Percentiles rank a stretch among this genome's conserved stretches.
Evolutionary conservation across 35 echinoderm and acorn worm genomes (phyloP).

Genomic region (Heliocidaris tuberculata): DNA sequence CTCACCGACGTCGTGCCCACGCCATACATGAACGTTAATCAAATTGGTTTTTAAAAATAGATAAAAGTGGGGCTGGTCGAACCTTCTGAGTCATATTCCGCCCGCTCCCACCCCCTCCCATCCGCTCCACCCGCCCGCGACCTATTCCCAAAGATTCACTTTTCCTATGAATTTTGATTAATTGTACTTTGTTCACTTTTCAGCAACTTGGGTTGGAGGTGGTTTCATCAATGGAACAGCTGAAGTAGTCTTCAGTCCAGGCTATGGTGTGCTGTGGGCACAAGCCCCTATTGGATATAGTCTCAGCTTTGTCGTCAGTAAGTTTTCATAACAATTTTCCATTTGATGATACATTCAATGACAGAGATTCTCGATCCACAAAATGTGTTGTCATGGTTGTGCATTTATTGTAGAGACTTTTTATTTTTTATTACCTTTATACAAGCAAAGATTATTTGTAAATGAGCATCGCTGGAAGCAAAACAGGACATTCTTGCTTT

Average conservation of each 20-base stretch:
- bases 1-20: too few relatives aligned
- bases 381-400: too few relatives aligned
- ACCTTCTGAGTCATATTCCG: not conserved
- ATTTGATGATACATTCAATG: too few relatives aligned
- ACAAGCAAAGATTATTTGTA: too few relatives aligned
- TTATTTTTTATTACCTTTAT: too few relatives aligned
- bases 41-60: not conserved
- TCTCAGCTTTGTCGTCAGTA: constrained; percentile 44
- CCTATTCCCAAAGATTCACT: not conserved
- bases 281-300: constrained; percentile 43
- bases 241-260: not conserved
- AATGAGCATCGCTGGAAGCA: too few relatives aligned
- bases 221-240: constrained; percentile 57
- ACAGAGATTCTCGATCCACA: too few relatives aligned
- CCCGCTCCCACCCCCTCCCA: not conserved
- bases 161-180: not conserved
- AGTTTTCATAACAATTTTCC: not conserved
- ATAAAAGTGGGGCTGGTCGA: not conserved
- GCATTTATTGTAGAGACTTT: too few relatives aligned
- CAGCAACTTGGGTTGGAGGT: constrained; percentile 57
- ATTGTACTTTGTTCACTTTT: not conserved
- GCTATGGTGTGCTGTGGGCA: constrained; percentile 26
- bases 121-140: not conserved
- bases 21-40: too few relatives aligned
- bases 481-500: too few relatives aligned